These are phyloP conservation scores for Asteroscopus sphinx DNA, from an alignment of 2,888 invertebrate genomes.

Conservation along the genomic window DNA sequence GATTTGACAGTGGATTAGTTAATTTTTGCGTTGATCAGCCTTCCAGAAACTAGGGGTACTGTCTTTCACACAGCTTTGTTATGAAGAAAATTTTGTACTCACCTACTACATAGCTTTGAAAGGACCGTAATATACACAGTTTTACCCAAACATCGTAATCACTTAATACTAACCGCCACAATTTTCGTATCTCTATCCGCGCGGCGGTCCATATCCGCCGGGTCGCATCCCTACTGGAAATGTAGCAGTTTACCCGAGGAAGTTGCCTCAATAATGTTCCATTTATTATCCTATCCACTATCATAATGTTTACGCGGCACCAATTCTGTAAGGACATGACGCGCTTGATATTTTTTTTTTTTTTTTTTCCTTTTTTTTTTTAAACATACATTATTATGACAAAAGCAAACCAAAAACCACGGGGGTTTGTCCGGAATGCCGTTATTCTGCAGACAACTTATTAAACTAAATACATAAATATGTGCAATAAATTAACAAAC, in stretches of 20 bases:
- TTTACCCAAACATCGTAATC: slow-evolving; percentile 11
- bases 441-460: no score
- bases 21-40: no score
- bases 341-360: slow-evolving; percentile 29
- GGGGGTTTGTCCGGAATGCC: no score
- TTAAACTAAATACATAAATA: no score
- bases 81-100: background rate
- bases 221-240: slow-evolving; percentile 51
- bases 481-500: no score
- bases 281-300: slow-evolving; percentile 53
- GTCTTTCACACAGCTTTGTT: no score
- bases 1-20: no score
- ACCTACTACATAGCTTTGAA: background rate
- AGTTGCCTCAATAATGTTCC: slow-evolving; percentile 48
- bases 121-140: slow-evolving; percentile 8
- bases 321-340: slow-evolving; percentile 43
- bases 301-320: slow-evolving; percentile 51
- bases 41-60: no score
- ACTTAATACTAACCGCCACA: slow-evolving; percentile 28
- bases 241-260: slow-evolving; percentile 49
- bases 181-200: slow-evolving; percentile 41
- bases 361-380: no score
- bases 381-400: no score
- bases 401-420: no score
- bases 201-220: slow-evolving; percentile 25